Evolutionary conservation across 2,888 invertebrate species (phyloP).

Genomic region (Crossocerus cetratus): DNA sequence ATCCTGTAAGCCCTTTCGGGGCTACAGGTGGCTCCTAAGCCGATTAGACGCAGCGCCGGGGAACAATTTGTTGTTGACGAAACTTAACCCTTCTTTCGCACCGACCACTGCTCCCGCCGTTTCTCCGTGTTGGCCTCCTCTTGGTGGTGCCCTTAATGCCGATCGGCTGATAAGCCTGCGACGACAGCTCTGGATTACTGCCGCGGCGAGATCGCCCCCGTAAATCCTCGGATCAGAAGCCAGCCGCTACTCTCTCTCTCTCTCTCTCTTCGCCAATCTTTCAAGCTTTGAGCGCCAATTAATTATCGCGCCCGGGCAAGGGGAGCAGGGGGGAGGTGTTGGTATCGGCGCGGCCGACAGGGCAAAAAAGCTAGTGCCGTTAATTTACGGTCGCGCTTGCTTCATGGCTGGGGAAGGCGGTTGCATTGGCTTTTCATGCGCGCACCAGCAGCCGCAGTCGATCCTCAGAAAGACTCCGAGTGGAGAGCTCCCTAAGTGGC

Average conservation of each 20-base stretch:
- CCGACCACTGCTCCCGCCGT: constrained; percentile 26
- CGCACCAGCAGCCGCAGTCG: neutral
- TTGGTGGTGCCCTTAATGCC: constrained; percentile 15
- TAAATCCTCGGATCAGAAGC: constrained; percentile 4
- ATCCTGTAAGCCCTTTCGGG: constrained; percentile 37
- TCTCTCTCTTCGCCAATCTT: neutral
- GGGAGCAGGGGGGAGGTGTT: neutral
- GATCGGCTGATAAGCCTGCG: constrained; percentile 24
- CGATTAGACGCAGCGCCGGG: constrained; percentile 67
- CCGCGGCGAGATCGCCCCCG: neutral
- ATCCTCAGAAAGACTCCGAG: neutral
- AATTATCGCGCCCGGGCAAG: neutral
- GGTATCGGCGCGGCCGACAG: neutral
- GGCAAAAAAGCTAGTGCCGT: neutral
- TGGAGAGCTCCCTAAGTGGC: neutral
- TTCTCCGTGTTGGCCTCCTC: constrained; percentile 7
- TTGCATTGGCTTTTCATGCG: neutral
- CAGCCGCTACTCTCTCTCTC: neutral
- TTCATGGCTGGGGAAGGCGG: neutral
- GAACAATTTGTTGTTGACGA: constrained; percentile 66
- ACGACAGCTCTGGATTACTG: constrained; percentile 25
- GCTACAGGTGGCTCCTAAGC: constrained; percentile 69
- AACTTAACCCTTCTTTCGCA: constrained; percentile 64
- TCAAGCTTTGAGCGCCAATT: neutral
- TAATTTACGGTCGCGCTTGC: neutral